These are phyloP conservation scores for Drosophila mauritiana DNA, from an alignment of 1,140 invertebrate genomes.

Conservation along the genomic window DNA sequence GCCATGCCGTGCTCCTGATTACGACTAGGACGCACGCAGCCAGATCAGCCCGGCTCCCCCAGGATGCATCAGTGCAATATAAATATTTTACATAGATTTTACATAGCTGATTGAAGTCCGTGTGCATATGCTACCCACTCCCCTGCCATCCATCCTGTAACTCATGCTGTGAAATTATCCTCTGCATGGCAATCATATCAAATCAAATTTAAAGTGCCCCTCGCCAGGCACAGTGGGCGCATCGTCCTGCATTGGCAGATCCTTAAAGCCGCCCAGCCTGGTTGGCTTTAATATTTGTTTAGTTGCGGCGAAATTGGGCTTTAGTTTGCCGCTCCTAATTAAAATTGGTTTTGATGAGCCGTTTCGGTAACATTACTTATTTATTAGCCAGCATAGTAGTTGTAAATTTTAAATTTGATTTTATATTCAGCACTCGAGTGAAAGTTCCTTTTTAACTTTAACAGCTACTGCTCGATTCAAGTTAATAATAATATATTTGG, in stretches of 20 bases:
- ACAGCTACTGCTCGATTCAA: too few species aligned
- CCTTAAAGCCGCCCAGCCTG: not conserved
- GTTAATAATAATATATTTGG: not conserved
- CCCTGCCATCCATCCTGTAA: not conserved
- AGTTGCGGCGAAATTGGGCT: not conserved
- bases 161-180: slow-evolving; percentile 58
- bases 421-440: too few species aligned
- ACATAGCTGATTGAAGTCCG: slow-evolving; percentile 80
- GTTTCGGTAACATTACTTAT: not conserved
- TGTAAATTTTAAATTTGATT: not conserved
- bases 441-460: too few species aligned
- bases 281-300: slow-evolving; percentile 1
- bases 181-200: slow-evolving; percentile 63
- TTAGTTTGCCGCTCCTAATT: not conserved
- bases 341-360: not conserved
- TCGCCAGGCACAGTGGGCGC: slow-evolving; percentile 29
- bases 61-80: slow-evolving; percentile 73
- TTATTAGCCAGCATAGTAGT: not conserved
- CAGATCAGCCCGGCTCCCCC: slow-evolving; percentile 34
- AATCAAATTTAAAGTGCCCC: slow-evolving; percentile 69
- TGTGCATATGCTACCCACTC: slow-evolving; percentile 59
- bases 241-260: not conserved
- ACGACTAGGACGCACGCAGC: slow-evolving; percentile 57
- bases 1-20: slow-evolving; percentile 50
- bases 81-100: slow-evolving; percentile 83